Base-by-base conservation (phyloP, 2,797 vertebrate species). In the Acrossocheilus fasciatus region DNA sequence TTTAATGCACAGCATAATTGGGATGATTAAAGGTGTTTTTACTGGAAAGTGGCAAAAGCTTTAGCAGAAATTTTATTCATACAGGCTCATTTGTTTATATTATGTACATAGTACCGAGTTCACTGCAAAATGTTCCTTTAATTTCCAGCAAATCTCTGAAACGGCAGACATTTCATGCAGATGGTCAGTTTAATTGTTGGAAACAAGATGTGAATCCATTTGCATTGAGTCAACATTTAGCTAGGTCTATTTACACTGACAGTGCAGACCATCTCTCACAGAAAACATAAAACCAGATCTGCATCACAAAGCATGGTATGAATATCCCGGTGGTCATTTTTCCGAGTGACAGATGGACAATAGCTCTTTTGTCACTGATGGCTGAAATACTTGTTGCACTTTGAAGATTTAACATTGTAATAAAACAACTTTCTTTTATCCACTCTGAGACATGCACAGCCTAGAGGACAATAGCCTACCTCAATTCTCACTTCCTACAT, bases 241-340 rank as follows among this genome's bases (percentile, higher is more conserved):
- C 34, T 45, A 68, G 59, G 36, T 69, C n/a, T 69, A 11, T 52
- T 57, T 79, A 54, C 52, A 54, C 18, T 23, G 17, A 36, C 15
- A 52, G 41, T 70, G 10, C 39, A 66, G 14, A 72, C 34, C 6
- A 15, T 36, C 15, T 47, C 36, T 9, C 50, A 64, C 64, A 20
- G 23, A 76, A 57, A 69, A 81, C 81, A 62, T 62, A 80, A 47
- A 23, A 69, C 79, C 80, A 68, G 39, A 88, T 52, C 39, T 11
- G 64, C 64, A 77, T 62, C 64, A 88, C 34, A 10, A 86, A 84
- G 62, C 70, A 75, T 84, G 85, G 80, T 26, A 52, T 85, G n/a
- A 83, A 79, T 59, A 50, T 54, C 69, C 57, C 23, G 47, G 47
- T 75, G 69, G 70, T 59, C 57, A 59, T 88, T 80, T 80, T 57